Evolutionary conservation across 2,113 vertebrate genomes (phyloP), one percentile per base, ranked within the genome.

Genomic region (Solenodon paradoxus): DNA sequence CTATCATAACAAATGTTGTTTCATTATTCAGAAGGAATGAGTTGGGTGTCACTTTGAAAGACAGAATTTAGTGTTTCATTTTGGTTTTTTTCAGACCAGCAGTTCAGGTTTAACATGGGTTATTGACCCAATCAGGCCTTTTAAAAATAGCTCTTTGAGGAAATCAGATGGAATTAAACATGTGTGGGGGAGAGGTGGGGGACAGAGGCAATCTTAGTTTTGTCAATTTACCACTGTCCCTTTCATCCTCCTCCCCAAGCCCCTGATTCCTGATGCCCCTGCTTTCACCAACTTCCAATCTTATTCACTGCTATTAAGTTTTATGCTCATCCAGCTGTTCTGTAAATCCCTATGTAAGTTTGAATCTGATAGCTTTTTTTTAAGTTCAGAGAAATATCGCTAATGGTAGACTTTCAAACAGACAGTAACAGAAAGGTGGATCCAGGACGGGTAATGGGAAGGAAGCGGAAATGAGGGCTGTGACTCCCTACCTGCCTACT

Each of bases 21-120:
- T 63, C 24, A 49, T 92, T 68, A 78, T 38, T 82, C 32, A 89
- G 55, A 71, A 83, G 22, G 26, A 57, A 3, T 59, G 24, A 47
- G 13, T 47, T 94, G 22, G 28, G 19, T 66, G 61, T 66, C 51
- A 72, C 53, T 74, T 93, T 84, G 74, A 57, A 66, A 71, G 68
- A 90, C 3, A 69, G 53, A 4, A 79, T 45, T 78, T 51, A 13
- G 35, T 74, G 24, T 55, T n/a, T n/a, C n/a, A n/a, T n/a, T n/a
- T n/a, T n/a, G n/a, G n/a, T n/a, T n/a, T 92, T 87, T 74, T 61
- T 32, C 19, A 86, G 35, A 68, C 28, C 51, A 88, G 22, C 26
- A 92, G 38, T 47, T 91, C 68, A 55, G 10, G n/a, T 89, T 95
- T 57, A 64, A 84, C 38, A 55, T 66, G 45, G 90, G 69, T 92